These are phyloP conservation scores for Pristionchus exspectatus DNA, from an alignment of 2,888 invertebrate species.

Conservation along the genomic window DNA sequence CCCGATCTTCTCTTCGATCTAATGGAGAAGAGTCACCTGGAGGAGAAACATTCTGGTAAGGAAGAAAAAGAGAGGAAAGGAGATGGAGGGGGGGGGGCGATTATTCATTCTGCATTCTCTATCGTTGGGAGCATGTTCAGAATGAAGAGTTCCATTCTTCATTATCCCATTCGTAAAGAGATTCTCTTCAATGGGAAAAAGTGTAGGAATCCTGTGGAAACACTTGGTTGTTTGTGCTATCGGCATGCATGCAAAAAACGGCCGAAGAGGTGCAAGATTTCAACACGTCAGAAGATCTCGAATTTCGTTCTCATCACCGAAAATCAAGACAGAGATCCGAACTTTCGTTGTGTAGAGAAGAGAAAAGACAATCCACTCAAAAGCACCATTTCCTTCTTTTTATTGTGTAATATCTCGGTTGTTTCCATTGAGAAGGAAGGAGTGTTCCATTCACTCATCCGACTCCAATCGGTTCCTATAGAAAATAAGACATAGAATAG, in stretches of 20 bases:
- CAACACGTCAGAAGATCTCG: not conserved
- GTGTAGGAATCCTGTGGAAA: not conserved
- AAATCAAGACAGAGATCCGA: not conserved
- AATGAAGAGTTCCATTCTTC: too few relatives aligned
- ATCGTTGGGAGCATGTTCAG: too few relatives aligned
- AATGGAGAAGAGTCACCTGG: slow-evolving; percentile 45
- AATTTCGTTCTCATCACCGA: slow-evolving; percentile 9
- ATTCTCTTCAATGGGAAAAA: not conserved
- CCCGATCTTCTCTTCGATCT: slow-evolving; percentile 67
- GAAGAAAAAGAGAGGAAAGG: too few relatives aligned
- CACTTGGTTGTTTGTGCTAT: not conserved
- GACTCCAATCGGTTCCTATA: not conserved
- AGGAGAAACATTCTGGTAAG: slow-evolving; percentile 7
- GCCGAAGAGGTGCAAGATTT: slow-evolving; percentile 4
- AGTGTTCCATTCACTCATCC: not conserved
- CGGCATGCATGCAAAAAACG: not conserved
- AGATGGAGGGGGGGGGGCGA: too few relatives aligned
- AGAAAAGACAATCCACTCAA: not conserved
- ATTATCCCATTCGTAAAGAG: not conserved
- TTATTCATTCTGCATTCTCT: too few relatives aligned
- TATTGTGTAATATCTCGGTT: slow-evolving; percentile 11
- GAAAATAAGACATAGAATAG: not conserved
- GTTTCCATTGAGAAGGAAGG: not conserved
- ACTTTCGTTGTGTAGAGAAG: not conserved
- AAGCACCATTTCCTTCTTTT: not conserved